A percentile compares a stretch with the other conserved stretches of the same genome.
phyloP scores from a whole-genome alignment of 92 coral and sea anemone genomes.

The Zoanthus solanderi region DNA sequence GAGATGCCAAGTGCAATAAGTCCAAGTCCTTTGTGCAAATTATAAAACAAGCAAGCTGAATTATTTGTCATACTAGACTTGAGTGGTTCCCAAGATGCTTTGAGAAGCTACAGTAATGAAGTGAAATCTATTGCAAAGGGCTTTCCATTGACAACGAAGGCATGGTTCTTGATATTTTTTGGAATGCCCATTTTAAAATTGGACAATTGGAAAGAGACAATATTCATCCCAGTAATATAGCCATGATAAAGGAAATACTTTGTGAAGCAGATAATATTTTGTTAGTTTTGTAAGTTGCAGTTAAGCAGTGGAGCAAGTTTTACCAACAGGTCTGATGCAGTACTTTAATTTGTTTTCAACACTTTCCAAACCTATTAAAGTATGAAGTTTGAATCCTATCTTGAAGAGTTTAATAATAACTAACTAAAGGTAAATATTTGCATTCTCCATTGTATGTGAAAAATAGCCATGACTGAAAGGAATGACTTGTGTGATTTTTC shows the following conservation, averaged over 20 bases:
- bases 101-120: slow-evolving; percentile 2
- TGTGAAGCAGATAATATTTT: background rate
- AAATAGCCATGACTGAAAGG: no score
- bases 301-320: background rate
- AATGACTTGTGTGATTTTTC: background rate
- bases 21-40: background rate
- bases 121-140: background rate
- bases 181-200: background rate
- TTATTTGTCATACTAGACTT: background rate
- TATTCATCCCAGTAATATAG: background rate
- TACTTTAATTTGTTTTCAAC: background rate
- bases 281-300: background rate
- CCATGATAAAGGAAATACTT: background rate
- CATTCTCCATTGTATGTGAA: no score
- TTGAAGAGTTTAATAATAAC: background rate
- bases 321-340: background rate
- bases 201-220: background rate
- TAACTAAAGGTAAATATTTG: background rate
- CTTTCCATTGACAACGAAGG: background rate
- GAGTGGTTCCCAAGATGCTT: background rate
- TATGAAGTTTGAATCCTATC: background rate
- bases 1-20: background rate
- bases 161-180: background rate
- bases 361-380: background rate
- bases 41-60: background rate